Base-by-base conservation (phyloP, 2,797 vertebrate species). In the Eidolon dupreanum region DNA sequence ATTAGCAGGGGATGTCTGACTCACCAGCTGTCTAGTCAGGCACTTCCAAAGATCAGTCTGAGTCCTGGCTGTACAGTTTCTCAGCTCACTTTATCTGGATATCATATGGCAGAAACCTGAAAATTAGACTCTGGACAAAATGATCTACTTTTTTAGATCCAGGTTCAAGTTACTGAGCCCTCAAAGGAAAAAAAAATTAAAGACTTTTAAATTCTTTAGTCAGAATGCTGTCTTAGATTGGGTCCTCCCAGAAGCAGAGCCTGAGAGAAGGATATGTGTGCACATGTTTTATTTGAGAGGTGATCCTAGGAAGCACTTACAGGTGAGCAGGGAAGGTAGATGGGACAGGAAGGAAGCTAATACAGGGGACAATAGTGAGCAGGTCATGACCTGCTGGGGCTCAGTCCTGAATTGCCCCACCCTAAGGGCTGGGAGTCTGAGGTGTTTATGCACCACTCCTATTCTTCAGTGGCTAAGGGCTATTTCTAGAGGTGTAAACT, bases 11-110 rank as follows among this genome's bases (percentile, higher is more conserved):
- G 20, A 46, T 8, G 66, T 95, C 94, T 33, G 88, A 96, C 77
- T 92, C 51, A 53, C 95, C 61, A 41, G 66, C 88, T 0, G 0
- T 53, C 86, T 95, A 1, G 43, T 33, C 31, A 0, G 28, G 59
- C 7, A 24, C 33, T 95, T 97, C 95, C 96, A 84, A 90, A 95
- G 93, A 92, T 81, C 88, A 61, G 79, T 96, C 59, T 68, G 93
- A 97, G 83, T 20, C 55, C 19, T 57, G 19, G 28, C 59, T 83
- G 59, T 63, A 89, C 61, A 43, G 38, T 92, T 96, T 33, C 53
- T 90, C 68, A 77, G 33, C 28, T 83, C 31, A 74, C 79, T 84
- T 96, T 38, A 68, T 61, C 59, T 61, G 59, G 20, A 24, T 41
- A 61, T 65, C 73, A 94, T 57, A 38, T 16, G 53, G 78, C 51